Conservation (phyloP, 2,888 invertebrate genomes). For the Amiota mariae region DNA sequence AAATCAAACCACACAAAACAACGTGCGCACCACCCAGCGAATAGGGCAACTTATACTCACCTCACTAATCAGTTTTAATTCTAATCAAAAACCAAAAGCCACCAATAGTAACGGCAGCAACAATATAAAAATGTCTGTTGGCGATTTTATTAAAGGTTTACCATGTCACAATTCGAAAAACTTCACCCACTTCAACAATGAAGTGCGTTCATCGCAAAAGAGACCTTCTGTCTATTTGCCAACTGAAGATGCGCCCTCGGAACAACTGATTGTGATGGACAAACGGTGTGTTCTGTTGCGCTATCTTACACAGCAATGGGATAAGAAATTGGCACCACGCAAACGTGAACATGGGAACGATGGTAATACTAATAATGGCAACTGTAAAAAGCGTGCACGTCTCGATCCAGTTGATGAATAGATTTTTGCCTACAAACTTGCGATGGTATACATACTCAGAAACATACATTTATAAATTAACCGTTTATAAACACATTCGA, state of each 20-base stretch:
- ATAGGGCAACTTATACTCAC: neutral
- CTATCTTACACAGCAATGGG: slow-evolving; percentile 96
- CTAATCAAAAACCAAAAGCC: neutral
- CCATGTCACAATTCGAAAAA: slow-evolving; percentile 93
- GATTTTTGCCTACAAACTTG: neutral
- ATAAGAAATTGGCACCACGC: slow-evolving; percentile 81
- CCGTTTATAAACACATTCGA: slow-evolving; percentile 16
- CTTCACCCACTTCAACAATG: slow-evolving; percentile 91
- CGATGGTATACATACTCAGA: neutral
- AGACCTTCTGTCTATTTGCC: slow-evolving; percentile 93
- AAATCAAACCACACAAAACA: neutral
- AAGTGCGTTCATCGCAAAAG: slow-evolving; percentile 88
- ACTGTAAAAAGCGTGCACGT: slow-evolving; percentile 71
- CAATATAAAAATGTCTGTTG: slow-evolving; percentile 78
- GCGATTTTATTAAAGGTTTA: slow-evolving; percentile 92
- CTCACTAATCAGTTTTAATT: no score
- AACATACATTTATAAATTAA: neutral
- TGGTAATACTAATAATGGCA: slow-evolving; percentile 50
- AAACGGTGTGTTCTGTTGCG: slow-evolving; percentile 94
- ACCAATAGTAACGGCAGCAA: slow-evolving; percentile 12
- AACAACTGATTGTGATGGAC: slow-evolving; percentile 97
- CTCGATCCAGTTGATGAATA: slow-evolving; percentile 62
- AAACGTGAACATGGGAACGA: slow-evolving; percentile 67
- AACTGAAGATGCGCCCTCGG: slow-evolving; percentile 84
- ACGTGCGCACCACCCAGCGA: neutral